Conservation (phyloP, 2,888 invertebrate genomes). For the Conomelus anceps region DNA sequence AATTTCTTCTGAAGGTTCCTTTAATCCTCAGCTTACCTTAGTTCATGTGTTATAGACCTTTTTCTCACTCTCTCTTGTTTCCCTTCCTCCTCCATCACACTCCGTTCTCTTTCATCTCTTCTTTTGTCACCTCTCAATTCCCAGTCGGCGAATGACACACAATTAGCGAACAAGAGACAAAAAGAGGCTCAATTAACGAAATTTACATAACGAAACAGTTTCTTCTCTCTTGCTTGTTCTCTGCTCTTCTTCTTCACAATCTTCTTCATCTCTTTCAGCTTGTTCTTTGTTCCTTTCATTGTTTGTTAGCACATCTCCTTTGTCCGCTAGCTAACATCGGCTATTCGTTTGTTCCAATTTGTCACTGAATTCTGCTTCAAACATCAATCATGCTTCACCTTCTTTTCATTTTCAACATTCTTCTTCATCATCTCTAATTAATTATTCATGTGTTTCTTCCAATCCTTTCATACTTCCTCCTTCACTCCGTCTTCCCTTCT, state of each 20-base stretch:
- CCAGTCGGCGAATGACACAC: not conserved
- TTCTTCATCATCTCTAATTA: too few species aligned
- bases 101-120: too few species aligned
- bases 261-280: too few species aligned
- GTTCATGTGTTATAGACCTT: too few species aligned
- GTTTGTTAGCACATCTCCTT: not conserved
- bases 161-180: not conserved
- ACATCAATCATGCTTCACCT: not conserved
- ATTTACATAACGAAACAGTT: not conserved
- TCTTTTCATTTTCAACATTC: not conserved
- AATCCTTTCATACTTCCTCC: too few species aligned
- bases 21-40: too few species aligned
- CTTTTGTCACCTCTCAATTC: not conserved
- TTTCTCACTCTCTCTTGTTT: not conserved
- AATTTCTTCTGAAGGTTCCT: too few species aligned
- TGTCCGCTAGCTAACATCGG: too few species aligned
- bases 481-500: too few species aligned
- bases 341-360: not conserved
- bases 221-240: not conserved
- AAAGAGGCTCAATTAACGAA: not conserved
- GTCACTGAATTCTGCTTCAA: not conserved
- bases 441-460: too few species aligned
- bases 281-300: not conserved
- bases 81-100: too few species aligned
- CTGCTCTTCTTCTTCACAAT: too few species aligned